Base-by-base conservation (phyloP, 2,113 vertebrate species). In the Dermatemys mawii region DNA sequence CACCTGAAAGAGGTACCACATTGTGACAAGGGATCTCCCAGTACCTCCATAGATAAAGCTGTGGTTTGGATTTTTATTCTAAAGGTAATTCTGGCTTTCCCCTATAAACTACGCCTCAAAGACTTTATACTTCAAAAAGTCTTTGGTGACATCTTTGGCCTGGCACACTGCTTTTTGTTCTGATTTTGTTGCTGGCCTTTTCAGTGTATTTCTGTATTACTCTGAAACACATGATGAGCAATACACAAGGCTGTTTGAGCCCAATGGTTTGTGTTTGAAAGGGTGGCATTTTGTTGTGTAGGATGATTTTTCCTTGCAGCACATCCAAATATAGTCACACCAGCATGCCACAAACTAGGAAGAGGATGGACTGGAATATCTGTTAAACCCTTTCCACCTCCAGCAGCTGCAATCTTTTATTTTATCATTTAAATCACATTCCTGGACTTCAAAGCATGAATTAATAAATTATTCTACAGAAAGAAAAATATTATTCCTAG, bases 381-480 rank as follows among this genome's bases (percentile, higher is more conserved):
- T 85, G 78, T 78, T 14, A 57, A 48, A 10, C 24, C 92, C n/a
- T 70, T 89, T 50, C 70, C 44, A 87, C 44, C 21, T 3, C 14
- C 29, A 93, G 76, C 51, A 76, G 67, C 3, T 51, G 27, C 26
- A 6, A 1, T 83, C 12, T 51, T 19, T 29, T 89, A 87, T 90
- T 60, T 81, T 84, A 81, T 83, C 90, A 85, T 89, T 94, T 93
- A 97, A 97, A 92, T 80, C 75, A 41, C 27, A 86, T 86, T 83
- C 95, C 81, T 76, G 86, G 32, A 90, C 82, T 95, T 81, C 57
- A 88, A 19, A 81, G 24, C 53, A 70, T 1, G 80, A 88, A 57
- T 29, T 89, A 95, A 92, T 92, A 84, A 91, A 49, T 22, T 94
- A 67, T 76, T 91, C 87, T 55, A 78, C 44, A 73, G 63, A 53